A percentile compares a stretch with the other conserved stretches of the same genome.
Conservation (phyloP, 1,140 invertebrate species). For the Pentalonia nigronervosa region DNA sequence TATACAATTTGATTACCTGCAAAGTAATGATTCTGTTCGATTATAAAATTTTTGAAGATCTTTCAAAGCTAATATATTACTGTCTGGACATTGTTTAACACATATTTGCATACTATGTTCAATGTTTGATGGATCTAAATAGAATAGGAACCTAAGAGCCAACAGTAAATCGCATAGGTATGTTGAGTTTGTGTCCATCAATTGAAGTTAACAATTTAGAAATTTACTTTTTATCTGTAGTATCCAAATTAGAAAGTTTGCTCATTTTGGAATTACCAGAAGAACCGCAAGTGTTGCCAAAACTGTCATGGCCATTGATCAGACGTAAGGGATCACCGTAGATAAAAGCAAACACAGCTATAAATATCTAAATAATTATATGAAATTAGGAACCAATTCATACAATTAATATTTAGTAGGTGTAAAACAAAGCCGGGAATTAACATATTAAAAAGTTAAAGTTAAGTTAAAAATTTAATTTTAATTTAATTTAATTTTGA, state of each 20-base stretch:
- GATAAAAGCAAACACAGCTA: constrained; percentile 86
- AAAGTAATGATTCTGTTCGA: constrained; percentile 77
- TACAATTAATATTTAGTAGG: not conserved
- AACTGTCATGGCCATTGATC: constrained; percentile 93
- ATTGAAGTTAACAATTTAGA: not conserved
- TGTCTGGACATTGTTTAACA: constrained; percentile 85
- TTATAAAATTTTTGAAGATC: constrained; percentile 80
- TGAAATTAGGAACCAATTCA: not conserved
- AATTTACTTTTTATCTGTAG: constrained; percentile 75
- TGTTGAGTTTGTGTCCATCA: not conserved
- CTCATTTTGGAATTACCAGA: constrained; percentile 78
- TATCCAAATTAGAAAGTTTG: constrained; percentile 81
- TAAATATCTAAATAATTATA: constrained; percentile 72
- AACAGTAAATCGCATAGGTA: not conserved
- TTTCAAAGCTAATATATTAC: constrained; percentile 69
- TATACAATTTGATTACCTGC: constrained; percentile 64
- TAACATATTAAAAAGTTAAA: not conserved
- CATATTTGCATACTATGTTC: constrained; percentile 84
- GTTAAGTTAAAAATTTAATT: too few species aligned
- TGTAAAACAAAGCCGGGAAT: not conserved
- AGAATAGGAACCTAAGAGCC: constrained; percentile 76
- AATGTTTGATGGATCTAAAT: constrained; percentile 80
- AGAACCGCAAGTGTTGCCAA: constrained; percentile 93
- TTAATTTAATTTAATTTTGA: too few species aligned
- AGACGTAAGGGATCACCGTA: constrained; percentile 87